Evolutionary conservation across 2,888 invertebrate genomes (phyloP).

Genomic region (Acanthosepion esculentum): DNA sequence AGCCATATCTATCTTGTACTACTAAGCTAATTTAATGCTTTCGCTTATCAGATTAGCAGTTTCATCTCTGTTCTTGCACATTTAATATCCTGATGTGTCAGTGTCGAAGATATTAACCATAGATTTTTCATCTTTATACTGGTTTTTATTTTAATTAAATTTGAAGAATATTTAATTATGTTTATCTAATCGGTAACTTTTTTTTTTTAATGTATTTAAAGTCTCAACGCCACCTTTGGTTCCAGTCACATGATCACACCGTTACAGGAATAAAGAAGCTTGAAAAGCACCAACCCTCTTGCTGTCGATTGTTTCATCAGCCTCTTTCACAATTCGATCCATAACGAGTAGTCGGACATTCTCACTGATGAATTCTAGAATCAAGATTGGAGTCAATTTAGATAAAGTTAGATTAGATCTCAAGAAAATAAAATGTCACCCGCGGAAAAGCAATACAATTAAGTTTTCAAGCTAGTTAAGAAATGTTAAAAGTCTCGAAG

Average conservation of each 20-base stretch:
- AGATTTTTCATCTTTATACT: too few species aligned
- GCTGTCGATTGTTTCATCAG: not conserved
- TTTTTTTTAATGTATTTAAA: not conserved
- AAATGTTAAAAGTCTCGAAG: too few species aligned
- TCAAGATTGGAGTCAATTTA: not conserved
- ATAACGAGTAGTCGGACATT: slow-evolving; percentile 13
- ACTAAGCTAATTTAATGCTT: too few species aligned
- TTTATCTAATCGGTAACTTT: too few species aligned
- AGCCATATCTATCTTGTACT: too few species aligned
- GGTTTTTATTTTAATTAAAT: too few species aligned
- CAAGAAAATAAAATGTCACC: too few species aligned
- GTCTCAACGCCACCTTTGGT: not conserved
- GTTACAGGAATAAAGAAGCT: not conserved
- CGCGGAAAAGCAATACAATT: not conserved
- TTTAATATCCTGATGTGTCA: too few species aligned
- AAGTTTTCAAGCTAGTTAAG: not conserved
- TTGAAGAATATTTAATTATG: too few species aligned
- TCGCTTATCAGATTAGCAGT: too few species aligned
- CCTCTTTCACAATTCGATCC: not conserved
- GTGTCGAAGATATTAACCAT: too few species aligned
- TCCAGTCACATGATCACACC: not conserved
- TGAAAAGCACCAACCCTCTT: not conserved
- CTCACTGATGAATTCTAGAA: slow-evolving; percentile 20
- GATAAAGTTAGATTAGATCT: not conserved
- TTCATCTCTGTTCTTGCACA: too few species aligned